Percentiles rank a stretch among this genome's conserved stretches.
These are phyloP conservation scores for Lepus timidus DNA, from an alignment of 2,113 vertebrate genomes.

Conservation along the genomic window DNA sequence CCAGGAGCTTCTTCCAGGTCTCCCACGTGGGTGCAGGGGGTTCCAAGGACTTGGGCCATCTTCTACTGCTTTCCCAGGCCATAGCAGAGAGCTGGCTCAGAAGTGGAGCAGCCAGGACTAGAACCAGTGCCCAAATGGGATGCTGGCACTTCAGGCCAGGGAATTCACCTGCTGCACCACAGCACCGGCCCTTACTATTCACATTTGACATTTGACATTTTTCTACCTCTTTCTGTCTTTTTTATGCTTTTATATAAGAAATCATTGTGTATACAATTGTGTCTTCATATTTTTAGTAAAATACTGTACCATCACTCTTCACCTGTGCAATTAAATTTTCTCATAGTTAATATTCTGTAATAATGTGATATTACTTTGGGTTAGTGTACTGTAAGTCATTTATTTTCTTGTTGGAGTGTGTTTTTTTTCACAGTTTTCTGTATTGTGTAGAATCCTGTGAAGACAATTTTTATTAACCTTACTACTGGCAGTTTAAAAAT, in stretches of 20 bases:
- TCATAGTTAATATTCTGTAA: not conserved
- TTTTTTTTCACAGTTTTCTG: not conserved
- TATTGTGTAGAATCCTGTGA: not conserved
- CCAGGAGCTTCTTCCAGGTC: too few relatives aligned
- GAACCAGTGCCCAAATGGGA: too few relatives aligned
- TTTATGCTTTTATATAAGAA: not conserved
- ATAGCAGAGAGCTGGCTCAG: too few relatives aligned
- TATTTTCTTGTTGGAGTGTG: not conserved
- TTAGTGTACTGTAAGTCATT: not conserved
- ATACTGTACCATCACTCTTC: not conserved
- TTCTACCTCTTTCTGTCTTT: not conserved
- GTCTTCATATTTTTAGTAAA: constrained; percentile 24
- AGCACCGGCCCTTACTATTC: not conserved
- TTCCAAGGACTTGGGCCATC: too few relatives aligned
- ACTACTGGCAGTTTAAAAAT: not conserved
- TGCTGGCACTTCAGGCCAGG: too few relatives aligned
- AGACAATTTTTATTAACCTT: not conserved
- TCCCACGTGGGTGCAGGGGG: too few relatives aligned
- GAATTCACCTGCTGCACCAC: too few relatives aligned
- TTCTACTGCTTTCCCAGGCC: too few relatives aligned
- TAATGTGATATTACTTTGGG: not conserved
- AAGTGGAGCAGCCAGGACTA: too few relatives aligned
- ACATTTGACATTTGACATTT: not conserved
- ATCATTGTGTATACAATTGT: not conserved
- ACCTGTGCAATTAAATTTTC: constrained; percentile 4